Conservation (phyloP, 92 coral and sea anemone species). For the Diadumene lineata region DNA sequence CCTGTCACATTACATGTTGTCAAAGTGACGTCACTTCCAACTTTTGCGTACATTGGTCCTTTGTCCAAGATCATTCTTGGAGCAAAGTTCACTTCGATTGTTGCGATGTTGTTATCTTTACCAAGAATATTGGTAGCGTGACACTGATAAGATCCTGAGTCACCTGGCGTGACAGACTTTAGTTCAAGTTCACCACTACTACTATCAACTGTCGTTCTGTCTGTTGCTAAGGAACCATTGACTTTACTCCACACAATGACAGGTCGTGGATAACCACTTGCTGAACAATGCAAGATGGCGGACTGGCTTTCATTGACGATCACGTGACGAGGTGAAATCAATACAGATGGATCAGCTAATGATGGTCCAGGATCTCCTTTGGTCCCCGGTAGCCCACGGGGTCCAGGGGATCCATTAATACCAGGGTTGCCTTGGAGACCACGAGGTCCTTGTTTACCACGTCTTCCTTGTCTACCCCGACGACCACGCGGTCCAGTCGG, state of each 20-base stretch:
- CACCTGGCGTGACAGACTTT: conserved; percentile 8
- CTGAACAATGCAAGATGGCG: too few species aligned
- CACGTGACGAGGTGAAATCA: too few species aligned
- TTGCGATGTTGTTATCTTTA: background rate
- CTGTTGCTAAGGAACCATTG: too few species aligned
- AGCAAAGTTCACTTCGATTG: too few species aligned
- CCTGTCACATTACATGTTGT: conserved; percentile 39
- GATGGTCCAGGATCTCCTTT: conserved; percentile 44
- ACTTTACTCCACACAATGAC: too few species aligned
- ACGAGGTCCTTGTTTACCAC: too few species aligned
- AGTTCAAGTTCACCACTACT: too few species aligned
- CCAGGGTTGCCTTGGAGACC: conserved; percentile 25
- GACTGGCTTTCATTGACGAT: too few species aligned
- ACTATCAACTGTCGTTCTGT: too few species aligned
- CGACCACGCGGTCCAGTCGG: conserved; percentile 33
- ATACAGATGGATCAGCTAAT: too few species aligned
- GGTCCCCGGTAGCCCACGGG: conserved; percentile 34
- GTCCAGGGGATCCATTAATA: conserved; percentile 14
- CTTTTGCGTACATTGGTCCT: conserved; percentile 25
- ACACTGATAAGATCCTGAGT: conserved; percentile 27
- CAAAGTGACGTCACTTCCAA: conserved; percentile 19
- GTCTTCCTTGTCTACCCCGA: conserved; percentile 19
- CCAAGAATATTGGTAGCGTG: conserved; percentile 30
- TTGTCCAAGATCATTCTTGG: conserved; percentile 11
- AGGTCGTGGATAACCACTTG: too few species aligned